Conservation (phyloP, 2,113 vertebrate genomes). For the Etia nguti region DNA sequence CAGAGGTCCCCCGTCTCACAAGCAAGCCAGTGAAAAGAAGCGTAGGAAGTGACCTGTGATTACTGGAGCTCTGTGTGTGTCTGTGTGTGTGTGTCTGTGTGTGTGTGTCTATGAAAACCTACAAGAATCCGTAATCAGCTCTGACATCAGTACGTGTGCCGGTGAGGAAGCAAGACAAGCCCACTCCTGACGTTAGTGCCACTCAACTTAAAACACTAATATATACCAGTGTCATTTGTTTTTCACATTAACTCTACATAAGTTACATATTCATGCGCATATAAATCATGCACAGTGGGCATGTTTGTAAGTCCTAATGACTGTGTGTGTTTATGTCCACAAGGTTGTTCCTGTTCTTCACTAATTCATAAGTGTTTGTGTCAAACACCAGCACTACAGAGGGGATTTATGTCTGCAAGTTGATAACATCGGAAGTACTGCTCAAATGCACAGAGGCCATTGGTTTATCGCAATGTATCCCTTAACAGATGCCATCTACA, state of each 20-base stretch:
- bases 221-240: neutral
- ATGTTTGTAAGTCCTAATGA: neutral
- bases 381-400: neutral
- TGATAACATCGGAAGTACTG: neutral
- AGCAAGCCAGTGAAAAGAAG: slow-evolving; percentile 14
- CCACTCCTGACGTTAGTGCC: neutral
- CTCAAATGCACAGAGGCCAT: neutral
- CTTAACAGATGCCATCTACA: neutral
- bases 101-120: neutral
- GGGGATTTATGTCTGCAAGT: neutral
- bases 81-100: neutral
- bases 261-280: neutral
- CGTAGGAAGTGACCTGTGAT: slow-evolving; percentile 47
- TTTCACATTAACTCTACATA: neutral
- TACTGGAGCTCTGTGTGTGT: neutral
- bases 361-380: neutral
- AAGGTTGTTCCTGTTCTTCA: slow-evolving; percentile 1
- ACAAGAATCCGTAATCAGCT: slow-evolving; percentile 1
- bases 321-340: neutral
- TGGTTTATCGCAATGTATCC: neutral
- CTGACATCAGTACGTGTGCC: slow-evolving; percentile 23
- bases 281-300: slow-evolving; percentile 1
- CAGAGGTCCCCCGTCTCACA: slow-evolving; percentile 14
- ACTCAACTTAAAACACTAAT: neutral
- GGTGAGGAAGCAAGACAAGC: neutral